phyloP scores from a whole-genome alignment of 2,113 vertebrate species.

The human region GRCh38 chr15:33036001-33036500 shows the following conservation, averaged over 20 bases:
- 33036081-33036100: not conserved
- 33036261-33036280: not conserved
- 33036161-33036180: not conserved
- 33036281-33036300: not conserved
- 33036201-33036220: not conserved
- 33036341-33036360: not conserved
- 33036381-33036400: not conserved
- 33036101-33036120: not conserved
- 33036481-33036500: not conserved
- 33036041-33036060: not conserved
- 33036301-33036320: not conserved
- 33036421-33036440: not conserved
- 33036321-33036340: not conserved
- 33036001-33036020: not conserved
- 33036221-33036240: not conserved
- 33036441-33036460: not conserved
- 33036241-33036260: not conserved
- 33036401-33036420: not conserved
- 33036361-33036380: not conserved
- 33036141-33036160: not conserved
- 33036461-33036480: slow-evolving; percentile 6
- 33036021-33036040: not conserved
- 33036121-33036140: not conserved
- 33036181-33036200: not conserved
- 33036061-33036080: not conserved